phyloP scores from a whole-genome alignment of 1,140 invertebrate species.

The Eupeodes corollae region DNA sequence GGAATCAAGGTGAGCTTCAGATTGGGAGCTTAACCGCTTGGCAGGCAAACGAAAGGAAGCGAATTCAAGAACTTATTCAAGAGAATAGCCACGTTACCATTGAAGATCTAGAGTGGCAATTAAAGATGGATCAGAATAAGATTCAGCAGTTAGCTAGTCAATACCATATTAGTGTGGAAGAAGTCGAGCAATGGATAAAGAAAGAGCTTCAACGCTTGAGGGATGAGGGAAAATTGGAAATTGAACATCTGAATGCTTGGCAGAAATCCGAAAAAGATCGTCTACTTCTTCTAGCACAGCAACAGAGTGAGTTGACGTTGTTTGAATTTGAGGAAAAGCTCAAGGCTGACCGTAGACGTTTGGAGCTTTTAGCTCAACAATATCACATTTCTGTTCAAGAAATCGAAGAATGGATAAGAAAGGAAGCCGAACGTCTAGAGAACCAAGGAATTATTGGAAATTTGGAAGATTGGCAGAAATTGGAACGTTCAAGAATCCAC shows the following conservation, averaged over 20 bases:
- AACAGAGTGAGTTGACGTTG: constrained; percentile 23
- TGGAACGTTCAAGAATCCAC: constrained; percentile 22
- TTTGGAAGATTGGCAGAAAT: constrained; percentile 25
- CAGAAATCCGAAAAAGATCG: constrained; percentile 27
- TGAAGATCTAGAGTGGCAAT: constrained; percentile 26
- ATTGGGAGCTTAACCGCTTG: constrained; percentile 22
- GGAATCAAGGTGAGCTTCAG: constrained; percentile 18
- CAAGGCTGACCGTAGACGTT: constrained; percentile 16
- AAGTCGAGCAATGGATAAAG: constrained; percentile 28
- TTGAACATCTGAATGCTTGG: constrained; percentile 28
- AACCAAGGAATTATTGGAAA: constrained; percentile 25
- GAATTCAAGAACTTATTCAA: constrained; percentile 21
- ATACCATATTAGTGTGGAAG: constrained; percentile 27
- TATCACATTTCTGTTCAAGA: constrained; percentile 27
- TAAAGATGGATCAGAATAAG: constrained; percentile 23
- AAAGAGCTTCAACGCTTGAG: constrained; percentile 29
- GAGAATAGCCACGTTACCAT: constrained; percentile 27
- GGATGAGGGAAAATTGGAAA: constrained; percentile 23
- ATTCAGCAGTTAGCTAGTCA: constrained; percentile 24
- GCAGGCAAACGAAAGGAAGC: constrained; percentile 24
- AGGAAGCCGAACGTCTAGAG: constrained; percentile 23
- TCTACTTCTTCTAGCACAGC: constrained; percentile 21
- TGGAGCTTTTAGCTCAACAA: constrained; percentile 22
- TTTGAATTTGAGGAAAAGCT: constrained; percentile 25
- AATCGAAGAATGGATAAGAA: constrained; percentile 28